These are phyloP conservation scores for Cheumatopsyche charites DNA, from an alignment of 1,140 invertebrate species.

Conservation along the genomic window DNA sequence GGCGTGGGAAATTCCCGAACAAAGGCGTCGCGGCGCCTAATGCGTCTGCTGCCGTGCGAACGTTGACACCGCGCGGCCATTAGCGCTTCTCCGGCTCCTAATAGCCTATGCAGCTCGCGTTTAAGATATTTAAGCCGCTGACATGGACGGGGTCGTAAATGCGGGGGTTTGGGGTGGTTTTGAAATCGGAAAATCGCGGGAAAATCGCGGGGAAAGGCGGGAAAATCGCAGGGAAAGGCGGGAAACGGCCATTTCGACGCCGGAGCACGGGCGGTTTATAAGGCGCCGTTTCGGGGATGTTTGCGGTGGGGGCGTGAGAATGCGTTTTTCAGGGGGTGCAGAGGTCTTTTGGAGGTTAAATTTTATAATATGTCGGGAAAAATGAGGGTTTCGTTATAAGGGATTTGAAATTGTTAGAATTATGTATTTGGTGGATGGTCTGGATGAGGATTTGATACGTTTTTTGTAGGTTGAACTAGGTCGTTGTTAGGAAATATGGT, in stretches of 20 bases:
- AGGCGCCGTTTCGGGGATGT: background rate
- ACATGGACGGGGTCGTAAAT: background rate
- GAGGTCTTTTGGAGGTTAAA: background rate
- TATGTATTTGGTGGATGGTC: no score
- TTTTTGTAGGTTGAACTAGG: no score
- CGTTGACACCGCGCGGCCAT: slow-evolving; percentile 32
- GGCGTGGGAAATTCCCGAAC: slow-evolving; percentile 36
- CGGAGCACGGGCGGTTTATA: background rate
- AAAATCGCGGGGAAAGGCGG: background rate
- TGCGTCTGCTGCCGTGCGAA: slow-evolving; percentile 35
- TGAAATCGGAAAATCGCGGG: background rate
- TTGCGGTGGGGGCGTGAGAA: background rate
- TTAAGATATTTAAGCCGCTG: background rate
- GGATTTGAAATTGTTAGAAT: background rate
- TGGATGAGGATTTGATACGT: no score
- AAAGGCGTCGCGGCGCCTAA: slow-evolving; percentile 31
- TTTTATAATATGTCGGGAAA: no score
- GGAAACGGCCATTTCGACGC: background rate
- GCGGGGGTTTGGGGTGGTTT: background rate
- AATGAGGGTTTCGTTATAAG: background rate
- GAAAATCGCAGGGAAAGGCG: background rate
- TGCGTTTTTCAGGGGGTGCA: background rate
- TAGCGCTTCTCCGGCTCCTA: slow-evolving; percentile 8
- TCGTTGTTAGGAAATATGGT: no score
- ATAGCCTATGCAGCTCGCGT: background rate